Conservation (phyloP, 2,888 invertebrate species). For the Cataglyphis rosenhaueri region DNA sequence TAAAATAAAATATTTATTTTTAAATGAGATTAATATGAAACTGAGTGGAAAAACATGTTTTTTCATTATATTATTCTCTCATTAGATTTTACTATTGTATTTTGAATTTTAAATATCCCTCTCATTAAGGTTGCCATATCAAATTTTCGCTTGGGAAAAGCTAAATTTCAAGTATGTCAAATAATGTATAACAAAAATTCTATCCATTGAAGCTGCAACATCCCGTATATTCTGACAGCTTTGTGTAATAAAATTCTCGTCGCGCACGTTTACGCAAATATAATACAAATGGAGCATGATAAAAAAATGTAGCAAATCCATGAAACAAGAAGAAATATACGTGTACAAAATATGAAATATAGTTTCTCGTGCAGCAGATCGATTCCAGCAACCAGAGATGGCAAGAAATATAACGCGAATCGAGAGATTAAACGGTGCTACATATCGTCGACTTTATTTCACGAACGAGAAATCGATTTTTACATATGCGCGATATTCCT, state of each 20-base stretch:
- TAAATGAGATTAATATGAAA: neutral
- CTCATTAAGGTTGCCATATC: constrained; percentile 8
- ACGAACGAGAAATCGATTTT: constrained; percentile 32
- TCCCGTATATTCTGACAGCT: neutral
- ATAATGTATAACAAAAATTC: constrained; percentile 14
- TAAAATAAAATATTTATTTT: neutral
- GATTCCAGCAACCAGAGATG: constrained; percentile 6
- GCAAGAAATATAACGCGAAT: constrained; percentile 18
- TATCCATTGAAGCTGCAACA: neutral
- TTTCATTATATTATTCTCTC: neutral
- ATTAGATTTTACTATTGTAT: neutral
- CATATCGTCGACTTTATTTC: constrained; percentile 37
- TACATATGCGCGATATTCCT: constrained; percentile 11
- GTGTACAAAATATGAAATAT: constrained; percentile 46
- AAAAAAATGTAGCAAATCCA: constrained; percentile 35
- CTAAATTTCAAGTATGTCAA: constrained; percentile 30
- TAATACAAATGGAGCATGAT: constrained; percentile 26
- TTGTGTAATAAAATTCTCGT: constrained; percentile 41
- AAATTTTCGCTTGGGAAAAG: neutral
- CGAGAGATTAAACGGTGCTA: constrained; percentile 32
- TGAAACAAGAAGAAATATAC: constrained; percentile 45
- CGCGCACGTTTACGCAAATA: constrained; percentile 38
- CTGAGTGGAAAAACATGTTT: neutral
- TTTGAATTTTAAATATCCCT: constrained; percentile 6
- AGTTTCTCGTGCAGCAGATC: constrained; percentile 11